Conservation (phyloP, 2,888 invertebrate species). For the Matsumyia berberina region DNA sequence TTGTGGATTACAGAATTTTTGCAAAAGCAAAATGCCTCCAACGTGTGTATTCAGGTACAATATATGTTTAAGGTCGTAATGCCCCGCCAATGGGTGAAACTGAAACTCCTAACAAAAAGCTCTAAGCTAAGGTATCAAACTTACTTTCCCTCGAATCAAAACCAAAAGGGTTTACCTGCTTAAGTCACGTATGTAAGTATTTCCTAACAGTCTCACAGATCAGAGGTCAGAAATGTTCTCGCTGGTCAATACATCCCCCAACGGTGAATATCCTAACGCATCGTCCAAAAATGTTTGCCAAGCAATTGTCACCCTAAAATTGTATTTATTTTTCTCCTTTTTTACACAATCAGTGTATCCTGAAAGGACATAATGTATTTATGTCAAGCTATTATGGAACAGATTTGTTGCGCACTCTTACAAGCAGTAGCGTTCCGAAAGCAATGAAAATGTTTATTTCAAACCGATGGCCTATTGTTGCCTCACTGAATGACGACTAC, state of each 20-base stretch:
- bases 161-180: neutral
- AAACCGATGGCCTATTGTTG: conserved; percentile 71
- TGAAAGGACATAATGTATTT: conserved; percentile 72
- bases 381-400: conserved; percentile 72
- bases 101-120: too few species aligned
- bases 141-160: neutral
- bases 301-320: conserved; percentile 73
- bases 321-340: conserved; percentile 63
- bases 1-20: too few species aligned
- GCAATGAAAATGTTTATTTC: conserved; percentile 76
- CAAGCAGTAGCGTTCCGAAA: conserved; percentile 68
- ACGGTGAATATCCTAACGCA: conserved; percentile 13
- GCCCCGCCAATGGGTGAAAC: too few species aligned
- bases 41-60: too few species aligned
- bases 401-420: conserved; percentile 75
- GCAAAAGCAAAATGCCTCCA: too few species aligned
- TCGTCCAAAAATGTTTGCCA: conserved; percentile 66
- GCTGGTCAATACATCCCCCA: conserved; percentile 15
- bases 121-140: too few species aligned
- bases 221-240: conserved; percentile 13
- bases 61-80: too few species aligned
- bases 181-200: neutral
- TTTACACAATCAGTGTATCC: conserved; percentile 43
- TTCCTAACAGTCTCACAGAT: neutral
- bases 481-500: conserved; percentile 62